A percentile compares a stretch with the other conserved stretches of the same genome.
phyloP scores from a whole-genome alignment of 2,113 vertebrate genomes.

The Macrotus californicus region DNA sequence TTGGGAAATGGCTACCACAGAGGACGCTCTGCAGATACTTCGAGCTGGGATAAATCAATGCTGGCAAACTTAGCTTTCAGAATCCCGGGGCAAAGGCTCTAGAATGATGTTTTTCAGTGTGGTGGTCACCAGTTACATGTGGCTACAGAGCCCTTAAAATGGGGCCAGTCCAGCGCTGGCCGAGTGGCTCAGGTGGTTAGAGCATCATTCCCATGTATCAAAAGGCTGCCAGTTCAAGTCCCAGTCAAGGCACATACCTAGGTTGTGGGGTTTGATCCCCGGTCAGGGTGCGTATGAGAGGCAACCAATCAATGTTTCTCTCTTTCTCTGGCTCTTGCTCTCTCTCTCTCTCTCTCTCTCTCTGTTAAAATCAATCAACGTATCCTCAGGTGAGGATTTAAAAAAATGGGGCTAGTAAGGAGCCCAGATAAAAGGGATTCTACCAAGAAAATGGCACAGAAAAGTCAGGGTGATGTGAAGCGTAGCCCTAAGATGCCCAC shows the following conservation, averaged over 20 bases:
- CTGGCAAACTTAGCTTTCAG: background rate
- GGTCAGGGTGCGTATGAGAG: too few relatives aligned
- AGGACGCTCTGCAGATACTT: background rate
- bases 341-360: too few relatives aligned
- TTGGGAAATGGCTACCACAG: background rate
- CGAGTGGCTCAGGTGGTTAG: too few relatives aligned
- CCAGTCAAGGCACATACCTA: too few relatives aligned
- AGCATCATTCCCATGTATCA: too few relatives aligned
- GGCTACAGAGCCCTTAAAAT: background rate
- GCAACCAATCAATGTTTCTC: too few relatives aligned
- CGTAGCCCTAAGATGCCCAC: background rate
- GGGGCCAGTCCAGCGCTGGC: too few relatives aligned
- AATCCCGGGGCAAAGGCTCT: background rate
- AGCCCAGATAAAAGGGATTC: background rate
- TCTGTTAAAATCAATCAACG: too few relatives aligned
- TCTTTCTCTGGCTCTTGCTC: too few relatives aligned
- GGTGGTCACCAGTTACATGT: background rate
- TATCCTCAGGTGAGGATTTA: too few relatives aligned
- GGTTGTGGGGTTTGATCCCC: too few relatives aligned
- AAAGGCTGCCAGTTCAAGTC: too few relatives aligned
- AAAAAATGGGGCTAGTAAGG: background rate
- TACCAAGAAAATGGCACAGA: background rate
- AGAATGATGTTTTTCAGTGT: background rate
- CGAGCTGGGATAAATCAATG: background rate
- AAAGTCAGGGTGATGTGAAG: background rate